Evolutionary conservation across 1,140 invertebrate genomes (phyloP), one percentile per base, ranked within the genome.

Genomic region (Holotrichia oblita): DNA sequence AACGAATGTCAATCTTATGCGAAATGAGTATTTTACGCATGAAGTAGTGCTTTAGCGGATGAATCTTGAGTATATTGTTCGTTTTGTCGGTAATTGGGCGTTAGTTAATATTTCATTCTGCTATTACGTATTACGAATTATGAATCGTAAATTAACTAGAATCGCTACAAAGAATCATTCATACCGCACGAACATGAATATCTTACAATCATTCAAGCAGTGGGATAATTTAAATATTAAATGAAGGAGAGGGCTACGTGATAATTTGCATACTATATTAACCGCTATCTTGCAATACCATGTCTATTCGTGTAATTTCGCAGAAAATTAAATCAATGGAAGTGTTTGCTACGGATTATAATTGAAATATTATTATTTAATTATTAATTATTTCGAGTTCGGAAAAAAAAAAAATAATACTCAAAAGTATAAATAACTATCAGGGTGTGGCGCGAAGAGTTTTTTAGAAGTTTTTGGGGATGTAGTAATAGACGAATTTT

Each of bases 151-250:
- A 69, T 69, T 69, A 69, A n/a, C 17, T 22, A 24, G 61, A 69
- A 69, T 27, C 22, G 20, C 27, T 69, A 34, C 22, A 69, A 69
- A 69, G 61, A 69, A 69, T 69, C 27, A 69, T 69, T 24, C 61
- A 69, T 69, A 69, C 27, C 61, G 3, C 61, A 34, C 61, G 20
- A 34, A 24, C 27, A 69, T 69, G 61, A 69, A 69, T 69, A 69
- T 27, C 61, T 69, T 69, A 69, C n/a, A 48, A 20, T 69, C 61
- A 69, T 69, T 69, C 61, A 69, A 34, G 22, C 61, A 69, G 22
- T 27, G 61, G n/a, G 61, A 69, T 69, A 34, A 69, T 69, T 69
- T 69, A 69, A 69, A 69, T 69, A 69, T 69, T 69, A 69, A 69
- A 69, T 34, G 61, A 69, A 69, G 61, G 22, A 69, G 27, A 69